Evolutionary conservation across 2,113 vertebrate genomes (phyloP).

Genomic region (Corynorhinus townsendii): DNA sequence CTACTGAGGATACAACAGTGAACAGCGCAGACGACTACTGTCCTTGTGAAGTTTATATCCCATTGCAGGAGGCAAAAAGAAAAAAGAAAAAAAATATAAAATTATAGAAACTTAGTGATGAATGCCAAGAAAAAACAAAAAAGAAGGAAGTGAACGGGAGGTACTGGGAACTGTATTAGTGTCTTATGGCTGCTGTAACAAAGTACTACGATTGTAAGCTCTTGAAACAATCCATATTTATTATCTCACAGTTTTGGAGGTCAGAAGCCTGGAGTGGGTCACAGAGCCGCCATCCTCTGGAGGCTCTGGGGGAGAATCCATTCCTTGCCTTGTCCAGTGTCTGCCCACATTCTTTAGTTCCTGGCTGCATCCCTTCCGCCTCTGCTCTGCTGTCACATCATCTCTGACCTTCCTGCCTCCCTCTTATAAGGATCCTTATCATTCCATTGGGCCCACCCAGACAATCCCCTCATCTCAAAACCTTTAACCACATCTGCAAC

Average conservation of each 20-base stretch:
- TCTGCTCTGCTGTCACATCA: neutral
- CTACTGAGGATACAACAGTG: too few species aligned
- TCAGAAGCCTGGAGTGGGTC: neutral
- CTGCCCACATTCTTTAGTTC: neutral
- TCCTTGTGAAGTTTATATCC: neutral
- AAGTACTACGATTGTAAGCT: neutral
- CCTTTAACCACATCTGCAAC: neutral
- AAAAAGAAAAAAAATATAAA: neutral
- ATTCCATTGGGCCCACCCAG: neutral
- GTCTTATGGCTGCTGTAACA: neutral
- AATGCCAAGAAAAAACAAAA: neutral
- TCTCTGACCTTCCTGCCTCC: neutral
- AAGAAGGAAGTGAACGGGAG: neutral
- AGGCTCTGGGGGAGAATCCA: neutral
- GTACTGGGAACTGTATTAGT: fast-evolving
- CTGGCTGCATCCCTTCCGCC: fast-evolving
- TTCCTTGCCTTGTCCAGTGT: neutral
- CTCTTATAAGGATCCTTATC: neutral
- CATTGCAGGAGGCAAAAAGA: neutral
- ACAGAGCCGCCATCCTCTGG: neutral
- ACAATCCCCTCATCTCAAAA: neutral
- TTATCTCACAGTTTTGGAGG: neutral
- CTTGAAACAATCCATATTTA: neutral
- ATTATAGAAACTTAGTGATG: neutral
- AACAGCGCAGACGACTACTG: neutral